Percentiles rank a stretch among this genome's conserved stretches.
Conservation (phyloP, 2,888 invertebrate species). For the Ophion ellenae region DNA sequence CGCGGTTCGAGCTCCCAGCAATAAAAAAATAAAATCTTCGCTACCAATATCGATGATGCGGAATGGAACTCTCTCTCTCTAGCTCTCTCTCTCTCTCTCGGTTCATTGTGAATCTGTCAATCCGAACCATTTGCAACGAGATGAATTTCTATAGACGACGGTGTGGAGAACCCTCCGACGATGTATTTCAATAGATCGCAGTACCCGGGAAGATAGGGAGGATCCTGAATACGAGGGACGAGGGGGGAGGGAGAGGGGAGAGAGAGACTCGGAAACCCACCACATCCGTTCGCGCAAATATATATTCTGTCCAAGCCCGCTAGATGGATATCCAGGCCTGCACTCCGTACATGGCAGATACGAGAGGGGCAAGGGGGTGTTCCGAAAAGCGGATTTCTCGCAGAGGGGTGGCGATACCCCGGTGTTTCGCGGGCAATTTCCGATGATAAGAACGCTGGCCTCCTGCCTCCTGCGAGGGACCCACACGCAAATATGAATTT, state of each 20-base stretch:
- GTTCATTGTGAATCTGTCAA: not conserved
- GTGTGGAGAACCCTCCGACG: too few species aligned
- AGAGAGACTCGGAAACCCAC: constrained; percentile 45
- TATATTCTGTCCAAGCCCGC: too few species aligned
- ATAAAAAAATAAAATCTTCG: not conserved
- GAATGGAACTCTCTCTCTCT: not conserved
- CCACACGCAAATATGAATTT: too few species aligned
- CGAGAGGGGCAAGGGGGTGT: too few species aligned
- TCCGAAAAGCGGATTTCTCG: too few species aligned
- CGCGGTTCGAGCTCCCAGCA: not conserved
- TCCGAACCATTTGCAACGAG: not conserved
- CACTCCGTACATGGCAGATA: not conserved
- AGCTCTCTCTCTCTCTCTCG: not conserved
- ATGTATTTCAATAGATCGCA: not conserved
- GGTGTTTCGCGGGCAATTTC: too few species aligned
- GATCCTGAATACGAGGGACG: too few species aligned
- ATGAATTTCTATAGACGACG: too few species aligned
- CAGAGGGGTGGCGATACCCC: too few species aligned
- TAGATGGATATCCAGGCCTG: constrained; percentile 60
- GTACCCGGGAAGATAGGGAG: not conserved
- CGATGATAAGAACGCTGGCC: too few species aligned
- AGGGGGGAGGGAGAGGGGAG: constrained; percentile 14
- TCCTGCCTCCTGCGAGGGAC: too few species aligned
- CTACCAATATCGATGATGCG: not conserved
- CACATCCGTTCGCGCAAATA: constrained; percentile 60